Percentiles rank a stretch among this genome's conserved stretches.
phyloP scores from a whole-genome alignment of 2,888 invertebrate genomes.

The Achlya flavicornis region DNA sequence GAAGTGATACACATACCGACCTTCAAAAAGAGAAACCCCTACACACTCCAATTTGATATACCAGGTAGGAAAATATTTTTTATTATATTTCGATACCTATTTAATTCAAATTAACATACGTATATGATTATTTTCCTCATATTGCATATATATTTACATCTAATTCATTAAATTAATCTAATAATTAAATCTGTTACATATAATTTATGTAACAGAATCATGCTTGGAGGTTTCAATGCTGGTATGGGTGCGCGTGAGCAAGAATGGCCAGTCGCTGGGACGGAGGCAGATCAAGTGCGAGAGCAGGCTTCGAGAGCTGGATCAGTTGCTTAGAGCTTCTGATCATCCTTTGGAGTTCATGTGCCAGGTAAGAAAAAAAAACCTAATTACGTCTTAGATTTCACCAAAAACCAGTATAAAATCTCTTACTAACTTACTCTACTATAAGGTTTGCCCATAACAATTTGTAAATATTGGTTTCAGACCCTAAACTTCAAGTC shows the following conservation, averaged over 20 bases:
- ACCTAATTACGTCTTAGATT: too few relatives aligned
- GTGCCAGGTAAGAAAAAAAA: slow-evolving; percentile 87
- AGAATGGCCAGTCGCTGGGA: slow-evolving; percentile 91
- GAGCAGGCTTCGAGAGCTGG: slow-evolving; percentile 91
- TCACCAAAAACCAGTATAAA: too few relatives aligned
- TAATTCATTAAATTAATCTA: too few relatives aligned
- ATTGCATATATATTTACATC: too few relatives aligned
- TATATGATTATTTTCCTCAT: slow-evolving; percentile 6
- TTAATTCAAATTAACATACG: neutral
- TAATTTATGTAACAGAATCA: slow-evolving; percentile 79
- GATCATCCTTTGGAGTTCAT: slow-evolving; percentile 94
- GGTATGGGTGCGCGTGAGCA: slow-evolving; percentile 91
- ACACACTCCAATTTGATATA: slow-evolving; percentile 92
- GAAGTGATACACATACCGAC: slow-evolving; percentile 89
- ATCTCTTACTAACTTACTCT: too few relatives aligned
- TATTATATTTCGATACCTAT: slow-evolving; percentile 10
- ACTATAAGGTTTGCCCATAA: too few relatives aligned
- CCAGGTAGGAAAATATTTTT: slow-evolving; percentile 80
- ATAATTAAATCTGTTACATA: too few relatives aligned
- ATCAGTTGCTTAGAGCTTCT: slow-evolving; percentile 89
- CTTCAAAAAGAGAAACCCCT: slow-evolving; percentile 92
- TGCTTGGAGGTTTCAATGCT: slow-evolving; percentile 93
- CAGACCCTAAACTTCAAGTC: slow-evolving; percentile 92
- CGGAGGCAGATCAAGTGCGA: slow-evolving; percentile 94
- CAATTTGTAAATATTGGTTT: neutral